These are phyloP conservation scores for Nemotelus pantherinus DNA, from an alignment of 2,888 invertebrate genomes.

Conservation along the genomic window DNA sequence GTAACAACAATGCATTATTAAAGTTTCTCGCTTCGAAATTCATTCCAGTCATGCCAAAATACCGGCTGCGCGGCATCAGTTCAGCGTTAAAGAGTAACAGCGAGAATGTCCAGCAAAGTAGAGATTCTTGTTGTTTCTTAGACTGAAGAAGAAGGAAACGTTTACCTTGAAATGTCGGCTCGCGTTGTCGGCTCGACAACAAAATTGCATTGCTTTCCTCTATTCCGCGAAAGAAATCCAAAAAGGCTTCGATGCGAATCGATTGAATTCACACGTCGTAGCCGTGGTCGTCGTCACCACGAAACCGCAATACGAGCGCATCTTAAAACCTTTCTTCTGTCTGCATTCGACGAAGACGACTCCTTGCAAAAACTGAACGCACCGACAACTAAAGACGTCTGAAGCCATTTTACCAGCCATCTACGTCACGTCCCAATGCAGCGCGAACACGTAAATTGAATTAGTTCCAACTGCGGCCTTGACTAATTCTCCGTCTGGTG, in stretches of 20 bases:
- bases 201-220: neutral
- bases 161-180: constrained; percentile 15
- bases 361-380: neutral
- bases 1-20: too few species aligned
- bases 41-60: too few species aligned
- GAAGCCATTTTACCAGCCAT: too few species aligned
- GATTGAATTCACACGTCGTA: constrained; percentile 2
- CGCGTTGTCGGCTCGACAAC: neutral
- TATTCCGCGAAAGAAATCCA: neutral
- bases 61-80: too few species aligned
- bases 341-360: neutral
- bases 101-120: too few species aligned
- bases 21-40: too few species aligned
- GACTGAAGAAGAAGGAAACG: neutral
- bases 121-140: too few species aligned
- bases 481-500: constrained; percentile 27
- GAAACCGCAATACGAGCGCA: neutral
- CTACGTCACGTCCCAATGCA: too few species aligned
- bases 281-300: neutral
- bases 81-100: too few species aligned
- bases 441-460: constrained; percentile 31
- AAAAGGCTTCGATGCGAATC: constrained; percentile 16
- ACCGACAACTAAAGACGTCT: constrained; percentile 12
- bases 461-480: constrained; percentile 41
- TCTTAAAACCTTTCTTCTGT: neutral